These are phyloP conservation scores for Netelia virgata DNA, from an alignment of 2,888 invertebrate species.

Conservation along the genomic window DNA sequence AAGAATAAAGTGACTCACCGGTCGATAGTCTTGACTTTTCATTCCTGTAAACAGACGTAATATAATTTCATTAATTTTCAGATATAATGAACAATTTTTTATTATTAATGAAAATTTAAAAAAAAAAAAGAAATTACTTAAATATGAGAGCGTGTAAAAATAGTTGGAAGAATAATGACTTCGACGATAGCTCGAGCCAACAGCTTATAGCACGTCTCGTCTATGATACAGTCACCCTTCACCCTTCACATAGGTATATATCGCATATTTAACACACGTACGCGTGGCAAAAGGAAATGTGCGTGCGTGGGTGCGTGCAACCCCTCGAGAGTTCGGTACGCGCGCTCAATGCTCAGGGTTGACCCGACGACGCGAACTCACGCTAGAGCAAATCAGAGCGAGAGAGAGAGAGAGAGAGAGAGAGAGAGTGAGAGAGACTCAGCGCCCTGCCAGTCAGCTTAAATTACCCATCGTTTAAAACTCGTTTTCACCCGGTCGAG, in stretches of 20 bases:
- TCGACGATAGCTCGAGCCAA: too few relatives aligned
- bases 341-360: conserved; percentile 59
- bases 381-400: conserved; percentile 31
- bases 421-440: conserved; percentile 52
- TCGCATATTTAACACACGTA: conserved; percentile 2
- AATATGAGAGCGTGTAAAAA: too few relatives aligned
- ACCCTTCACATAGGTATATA: conserved; percentile 4
- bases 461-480: conserved; percentile 84
- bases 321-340: conserved; percentile 57
- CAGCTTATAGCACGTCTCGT: background rate
- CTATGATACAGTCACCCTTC: conserved; percentile 23
- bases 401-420: conserved; percentile 51
- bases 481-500: conserved; percentile 80
- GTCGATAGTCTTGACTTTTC: too few relatives aligned
- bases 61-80: too few relatives aligned
- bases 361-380: conserved; percentile 58
- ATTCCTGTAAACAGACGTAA: too few relatives aligned
- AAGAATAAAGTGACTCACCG: too few relatives aligned
- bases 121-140: background rate
- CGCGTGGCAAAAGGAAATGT: conserved; percentile 30
- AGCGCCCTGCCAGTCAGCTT: conserved; percentile 74
- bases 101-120: background rate
- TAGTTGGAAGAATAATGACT: too few relatives aligned
- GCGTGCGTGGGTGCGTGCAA: conserved; percentile 63
- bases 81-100: background rate